These are phyloP conservation scores for Australoheros facetus DNA, from an alignment of 2,797 vertebrate species.

Conservation along the genomic window DNA sequence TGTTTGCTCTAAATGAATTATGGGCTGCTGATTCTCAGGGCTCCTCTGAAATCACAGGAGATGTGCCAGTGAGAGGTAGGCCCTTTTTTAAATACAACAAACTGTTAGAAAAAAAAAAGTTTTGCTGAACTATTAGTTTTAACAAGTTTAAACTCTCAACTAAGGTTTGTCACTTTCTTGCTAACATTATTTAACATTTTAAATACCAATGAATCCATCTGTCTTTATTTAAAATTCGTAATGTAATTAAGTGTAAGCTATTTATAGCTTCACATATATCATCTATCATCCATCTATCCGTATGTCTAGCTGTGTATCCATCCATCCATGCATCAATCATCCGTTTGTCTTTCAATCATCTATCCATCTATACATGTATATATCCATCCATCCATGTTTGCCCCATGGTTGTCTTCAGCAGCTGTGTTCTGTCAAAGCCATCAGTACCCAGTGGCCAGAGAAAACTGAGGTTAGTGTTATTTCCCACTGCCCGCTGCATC, in stretches of 20 bases:
- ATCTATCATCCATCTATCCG: neutral
- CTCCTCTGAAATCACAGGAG: constrained; percentile 22
- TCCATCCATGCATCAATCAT: neutral
- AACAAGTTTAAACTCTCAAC: neutral
- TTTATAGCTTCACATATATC: neutral
- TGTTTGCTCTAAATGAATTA: constrained; percentile 33
- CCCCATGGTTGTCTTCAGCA: neutral
- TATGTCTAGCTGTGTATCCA: neutral
- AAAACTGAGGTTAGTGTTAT: neutral
- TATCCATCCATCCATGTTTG: neutral
- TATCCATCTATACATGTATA: neutral
- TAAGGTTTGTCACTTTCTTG: neutral
- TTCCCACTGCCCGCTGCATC: constrained; percentile 18
- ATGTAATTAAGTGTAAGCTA: neutral
- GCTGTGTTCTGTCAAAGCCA: neutral
- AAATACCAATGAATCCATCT: neutral
- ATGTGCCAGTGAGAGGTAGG: neutral
- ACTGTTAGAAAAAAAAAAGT: neutral
- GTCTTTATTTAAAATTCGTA: neutral
- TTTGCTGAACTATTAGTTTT: neutral
- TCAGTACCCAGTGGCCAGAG: neutral
- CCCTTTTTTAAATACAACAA: neutral
- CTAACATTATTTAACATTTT: neutral
- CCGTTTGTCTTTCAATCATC: neutral
- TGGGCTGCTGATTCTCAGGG: constrained; percentile 22